Conservation (phyloP, 2,113 vertebrate genomes). For the Candoia aspera region DNA sequence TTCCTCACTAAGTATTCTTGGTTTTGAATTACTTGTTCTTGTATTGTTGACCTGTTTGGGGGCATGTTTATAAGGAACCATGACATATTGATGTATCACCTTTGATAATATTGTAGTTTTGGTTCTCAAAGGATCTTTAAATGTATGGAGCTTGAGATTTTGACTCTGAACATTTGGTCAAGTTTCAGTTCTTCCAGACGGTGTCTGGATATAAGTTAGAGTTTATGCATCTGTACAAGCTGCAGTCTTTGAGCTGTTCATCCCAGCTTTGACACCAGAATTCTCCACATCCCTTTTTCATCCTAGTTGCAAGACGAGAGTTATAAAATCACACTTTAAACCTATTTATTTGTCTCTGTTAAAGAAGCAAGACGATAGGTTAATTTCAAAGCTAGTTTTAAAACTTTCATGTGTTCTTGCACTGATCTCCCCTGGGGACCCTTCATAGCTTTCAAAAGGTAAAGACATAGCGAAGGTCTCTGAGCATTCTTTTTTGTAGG, state of each 20-base stretch:
- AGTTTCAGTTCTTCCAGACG: background rate
- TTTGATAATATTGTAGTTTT: background rate
- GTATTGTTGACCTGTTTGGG: background rate
- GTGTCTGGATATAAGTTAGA: background rate
- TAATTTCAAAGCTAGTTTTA: slow-evolving; percentile 34
- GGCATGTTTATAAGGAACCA: background rate
- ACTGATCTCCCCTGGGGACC: slow-evolving; percentile 42
- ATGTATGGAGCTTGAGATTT: background rate
- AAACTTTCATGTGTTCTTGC: slow-evolving; percentile 33
- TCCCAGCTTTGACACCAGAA: background rate
- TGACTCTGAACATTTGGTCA: background rate
- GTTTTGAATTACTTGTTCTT: background rate
- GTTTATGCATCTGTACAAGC: background rate
- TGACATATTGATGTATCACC: background rate
- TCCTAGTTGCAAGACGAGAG: background rate
- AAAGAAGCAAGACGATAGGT: slow-evolving; percentile 23
- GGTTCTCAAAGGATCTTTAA: background rate
- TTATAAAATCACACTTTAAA: slow-evolving; percentile 18
- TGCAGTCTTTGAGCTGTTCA: background rate
- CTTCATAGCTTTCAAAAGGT: slow-evolving; percentile 55
- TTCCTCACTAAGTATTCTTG: background rate
- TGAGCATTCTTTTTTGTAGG: slow-evolving; percentile 2
- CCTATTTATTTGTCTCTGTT: slow-evolving; percentile 27
- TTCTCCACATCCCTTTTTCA: background rate
- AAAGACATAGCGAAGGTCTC: slow-evolving; percentile 20